Evolutionary conservation across 2,113 vertebrate genomes (phyloP).

Genomic region (Phainopepla nitens): DNA sequence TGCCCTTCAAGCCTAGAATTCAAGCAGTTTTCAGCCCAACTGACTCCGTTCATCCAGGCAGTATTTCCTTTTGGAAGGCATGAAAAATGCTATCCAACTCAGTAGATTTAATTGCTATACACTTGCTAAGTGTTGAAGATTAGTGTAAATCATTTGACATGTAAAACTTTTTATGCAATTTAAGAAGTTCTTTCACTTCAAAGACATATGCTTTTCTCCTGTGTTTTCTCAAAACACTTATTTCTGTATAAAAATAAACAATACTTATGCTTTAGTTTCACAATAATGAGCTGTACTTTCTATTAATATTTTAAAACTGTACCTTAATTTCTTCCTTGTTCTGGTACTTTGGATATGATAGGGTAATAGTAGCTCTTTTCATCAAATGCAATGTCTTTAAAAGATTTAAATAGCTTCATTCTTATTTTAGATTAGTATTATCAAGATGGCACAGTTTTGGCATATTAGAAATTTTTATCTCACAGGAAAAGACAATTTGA

Average conservation of each 20-base stretch:
- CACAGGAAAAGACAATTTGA: background rate
- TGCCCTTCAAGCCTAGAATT: background rate
- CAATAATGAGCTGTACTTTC: background rate
- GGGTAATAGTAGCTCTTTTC: background rate
- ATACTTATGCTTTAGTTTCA: background rate
- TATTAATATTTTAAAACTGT: background rate
- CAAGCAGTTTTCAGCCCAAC: background rate
- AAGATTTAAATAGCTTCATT: background rate
- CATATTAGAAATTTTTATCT: background rate
- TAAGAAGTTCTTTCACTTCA: background rate
- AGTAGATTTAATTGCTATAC: background rate
- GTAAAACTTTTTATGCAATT: background rate
- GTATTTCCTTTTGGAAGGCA: background rate
- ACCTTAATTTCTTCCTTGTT: background rate
- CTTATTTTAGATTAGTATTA: background rate
- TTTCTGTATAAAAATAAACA: background rate
- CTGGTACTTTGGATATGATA: background rate
- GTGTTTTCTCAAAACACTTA: background rate
- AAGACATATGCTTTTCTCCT: background rate
- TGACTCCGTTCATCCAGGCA: background rate
- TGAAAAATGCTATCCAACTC: background rate
- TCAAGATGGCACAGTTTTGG: background rate
- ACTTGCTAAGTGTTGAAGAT: background rate
- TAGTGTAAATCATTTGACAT: background rate
- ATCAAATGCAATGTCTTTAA: background rate